These are phyloP conservation scores for Pyralis farinalis DNA, from an alignment of 2,888 invertebrate genomes.

Conservation along the genomic window DNA sequence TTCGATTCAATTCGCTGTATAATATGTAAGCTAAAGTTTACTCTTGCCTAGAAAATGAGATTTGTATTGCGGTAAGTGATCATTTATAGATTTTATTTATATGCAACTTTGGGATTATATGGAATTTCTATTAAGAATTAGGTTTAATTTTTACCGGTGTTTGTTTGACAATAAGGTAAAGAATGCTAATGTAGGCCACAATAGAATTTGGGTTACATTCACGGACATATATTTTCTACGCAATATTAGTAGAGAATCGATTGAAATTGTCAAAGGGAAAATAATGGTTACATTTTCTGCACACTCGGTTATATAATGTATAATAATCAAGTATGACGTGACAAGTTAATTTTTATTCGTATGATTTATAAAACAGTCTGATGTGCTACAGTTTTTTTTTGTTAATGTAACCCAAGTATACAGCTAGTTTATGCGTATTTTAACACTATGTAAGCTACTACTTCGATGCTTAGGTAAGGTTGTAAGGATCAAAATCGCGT, in stretches of 20 bases:
- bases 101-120: constrained; percentile 3
- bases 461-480: not conserved
- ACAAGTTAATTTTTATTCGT: no score
- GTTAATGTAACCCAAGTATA: no score
- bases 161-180: constrained; percentile 2
- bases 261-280: no score
- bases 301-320: no score
- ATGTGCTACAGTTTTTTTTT: no score
- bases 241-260: no score
- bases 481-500: constrained; percentile 8
- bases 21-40: constrained; percentile 2
- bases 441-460: constrained; percentile 2
- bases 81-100: constrained; percentile 3
- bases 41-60: constrained; percentile 4
- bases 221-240: no score
- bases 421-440: no score
- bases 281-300: no score
- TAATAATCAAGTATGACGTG: no score
- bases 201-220: not conserved
- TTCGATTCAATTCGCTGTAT: constrained; percentile 58
- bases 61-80: constrained; percentile 2
- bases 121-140: not conserved
- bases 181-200: not conserved
- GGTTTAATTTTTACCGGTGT: not conserved
- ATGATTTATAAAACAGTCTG: no score